phyloP scores from a whole-genome alignment of 2,888 invertebrate genomes.

The Agrotis puta region DNA sequence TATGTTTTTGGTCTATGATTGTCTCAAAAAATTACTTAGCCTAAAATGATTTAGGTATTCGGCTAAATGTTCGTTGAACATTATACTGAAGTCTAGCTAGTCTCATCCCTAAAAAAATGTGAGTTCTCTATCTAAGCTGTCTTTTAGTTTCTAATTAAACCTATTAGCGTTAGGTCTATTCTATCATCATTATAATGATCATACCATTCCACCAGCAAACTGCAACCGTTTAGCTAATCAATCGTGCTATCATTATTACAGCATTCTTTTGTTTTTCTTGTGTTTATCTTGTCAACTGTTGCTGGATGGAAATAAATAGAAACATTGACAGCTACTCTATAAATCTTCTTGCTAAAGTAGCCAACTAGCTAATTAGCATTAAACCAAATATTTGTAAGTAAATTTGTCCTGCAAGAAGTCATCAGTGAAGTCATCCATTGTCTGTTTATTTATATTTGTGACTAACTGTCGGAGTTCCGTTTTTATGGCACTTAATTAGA shows the following conservation, averaged over 20 bases:
- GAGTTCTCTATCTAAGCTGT: no score
- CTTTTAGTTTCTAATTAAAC: no score
- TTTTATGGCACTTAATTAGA: neutral
- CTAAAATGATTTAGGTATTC: no score
- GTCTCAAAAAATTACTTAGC: no score
- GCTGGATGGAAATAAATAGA: no score
- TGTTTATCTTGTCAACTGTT: no score
- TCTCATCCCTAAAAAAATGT: no score
- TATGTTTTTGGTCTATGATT: neutral
- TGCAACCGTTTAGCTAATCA: neutral
- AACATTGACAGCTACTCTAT: no score
- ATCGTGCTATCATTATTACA: neutral
- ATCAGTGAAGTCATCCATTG: slow-evolving; percentile 8
- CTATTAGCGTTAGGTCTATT: neutral
- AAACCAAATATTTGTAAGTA: no score
- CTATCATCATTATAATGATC: neutral
- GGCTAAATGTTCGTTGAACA: neutral
- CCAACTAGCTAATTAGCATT: no score
- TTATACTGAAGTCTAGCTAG: neutral
- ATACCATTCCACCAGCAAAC: neutral
- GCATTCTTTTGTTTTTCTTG: neutral
- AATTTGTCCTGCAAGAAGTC: slow-evolving; percentile 12
- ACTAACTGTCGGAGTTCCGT: slow-evolving; percentile 1
- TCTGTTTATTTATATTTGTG: slow-evolving; percentile 29
- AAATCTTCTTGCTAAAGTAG: neutral